phyloP scores from a whole-genome alignment of 2,888 invertebrate genomes.

The Trachelus stipa region DNA sequence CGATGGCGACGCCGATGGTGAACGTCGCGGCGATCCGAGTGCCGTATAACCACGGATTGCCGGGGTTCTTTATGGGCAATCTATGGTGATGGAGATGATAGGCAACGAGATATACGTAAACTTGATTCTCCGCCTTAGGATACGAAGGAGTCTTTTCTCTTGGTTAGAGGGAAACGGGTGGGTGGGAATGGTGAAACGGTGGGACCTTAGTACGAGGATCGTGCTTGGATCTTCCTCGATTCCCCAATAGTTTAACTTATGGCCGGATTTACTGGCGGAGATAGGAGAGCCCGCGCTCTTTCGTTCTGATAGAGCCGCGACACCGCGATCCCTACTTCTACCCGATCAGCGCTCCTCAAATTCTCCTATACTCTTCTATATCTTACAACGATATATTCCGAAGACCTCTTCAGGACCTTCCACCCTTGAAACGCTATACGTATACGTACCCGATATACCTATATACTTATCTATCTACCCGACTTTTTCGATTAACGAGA shows the following conservation, averaged over 20 bases:
- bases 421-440: neutral
- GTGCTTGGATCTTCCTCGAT: constrained; percentile 42
- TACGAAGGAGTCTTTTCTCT: constrained; percentile 2
- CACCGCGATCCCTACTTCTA: constrained; percentile 44
- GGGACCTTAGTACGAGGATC: constrained; percentile 15
- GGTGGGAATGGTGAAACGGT: constrained; percentile 18
- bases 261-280: constrained; percentile 65
- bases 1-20: neutral
- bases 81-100: constrained; percentile 67
- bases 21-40: neutral
- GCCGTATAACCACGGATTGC: constrained; percentile 65
- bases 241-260: constrained; percentile 67
- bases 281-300: constrained; percentile 55
- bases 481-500: neutral
- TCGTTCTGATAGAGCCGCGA: constrained; percentile 57
- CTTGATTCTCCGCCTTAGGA: constrained; percentile 53
- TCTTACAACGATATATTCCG: constrained; percentile 11
- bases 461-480: neutral
- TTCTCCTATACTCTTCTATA: constrained; percentile 20
- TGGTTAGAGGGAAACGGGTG: constrained; percentile 8
- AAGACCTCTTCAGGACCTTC: neutral
- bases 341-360: constrained; percentile 52
- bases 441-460: neutral
- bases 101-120: constrained; percentile 66
- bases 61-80: constrained; percentile 66